Base-by-base conservation (phyloP, 2,888 invertebrate genomes). In the Caprella mutica region DNA sequence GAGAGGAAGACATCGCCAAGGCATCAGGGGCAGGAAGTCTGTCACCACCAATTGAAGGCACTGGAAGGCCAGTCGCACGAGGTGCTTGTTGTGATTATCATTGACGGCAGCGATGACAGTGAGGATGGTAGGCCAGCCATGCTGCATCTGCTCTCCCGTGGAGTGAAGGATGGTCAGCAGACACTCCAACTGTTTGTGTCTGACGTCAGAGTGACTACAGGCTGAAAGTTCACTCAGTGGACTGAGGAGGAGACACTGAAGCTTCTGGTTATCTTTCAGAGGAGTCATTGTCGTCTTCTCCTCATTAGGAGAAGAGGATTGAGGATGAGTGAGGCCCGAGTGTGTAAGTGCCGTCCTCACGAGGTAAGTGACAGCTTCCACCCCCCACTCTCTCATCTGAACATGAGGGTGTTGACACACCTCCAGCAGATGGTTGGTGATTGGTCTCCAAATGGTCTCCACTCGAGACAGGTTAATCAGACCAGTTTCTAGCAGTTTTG, bases 401-500 rank as follows among this genome's bases (percentile, higher is more conserved):
- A 89, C 87, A 69, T 91, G 92, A 0, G 93, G 90, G 75, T 94
- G 94, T 71, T 91, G 90, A 70, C 93, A 93, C 60, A 93, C 92
- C 75, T 94, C 93, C 44, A 96, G 73, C n/a, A 97, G 77, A 74
- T 97, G 96, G 72, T 89, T 90, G 0, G 94, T 94, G 55, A 97
- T 79, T 0, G 93, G 93, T 65, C 87, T 79, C 97, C 97, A 97
- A 67, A 93, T 80, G 0, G 94, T 88, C 73, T 93, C 90, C 42
- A 96, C 87, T 55, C 97, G 77, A 48, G 85, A 82, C 77, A 97
- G 81, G 74, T 97, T 97, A 0, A 93, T 93, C 59, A 94, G 73
- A 0, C 93, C 94, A 0, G 93, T 94, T 76, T 98, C 97, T n/a
- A 97, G 77, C n/a, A 97, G 76, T 73, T 97, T 97, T 3, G 96